Base-by-base conservation (phyloP, 2,888 invertebrate genomes). In the Ennomos quercinarius region DNA sequence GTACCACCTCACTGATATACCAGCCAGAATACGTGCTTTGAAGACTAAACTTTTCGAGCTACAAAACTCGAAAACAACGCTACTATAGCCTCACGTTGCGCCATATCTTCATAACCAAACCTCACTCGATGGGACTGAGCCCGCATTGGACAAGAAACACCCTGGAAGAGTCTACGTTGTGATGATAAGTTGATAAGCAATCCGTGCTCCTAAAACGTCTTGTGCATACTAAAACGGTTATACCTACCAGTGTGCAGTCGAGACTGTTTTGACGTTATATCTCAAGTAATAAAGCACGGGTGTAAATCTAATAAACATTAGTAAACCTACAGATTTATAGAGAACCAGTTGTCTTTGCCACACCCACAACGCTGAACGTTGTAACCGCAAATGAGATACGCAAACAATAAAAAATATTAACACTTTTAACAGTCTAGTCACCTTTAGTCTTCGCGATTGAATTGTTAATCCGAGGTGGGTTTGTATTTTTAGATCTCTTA, bases 21-120 rank as follows among this genome's bases (percentile, higher is more conserved):
- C 49, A 64, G 68, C 71, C 61, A 43, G 41, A 46, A 64, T 66
- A 84, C 83, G 83, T 84, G 84, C 76, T 71, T 66, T 54, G 82
- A 75, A 80, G 66, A 58, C 71, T 57, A 77, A 81, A 71, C 63
- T 61, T 56, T 49, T 52, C 64, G 53, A 63, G 53, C 55, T 64
- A 59, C 53, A 63, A 51, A 55, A 55, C 38, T 45, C 52, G 55
- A 27, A 9, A 57, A 58, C 57, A 42, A 48, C 46, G 60, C 53
- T 8, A 9, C 59, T 50, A 57, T 48, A 66, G 60, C 58, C 64
- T 63, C 57, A 58, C 68, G 72, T 70, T 64, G 67, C 52, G 53
- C 65, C 64, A 63, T 65, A 68, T 67, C 57, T 66, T 53, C 51
- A 34, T 63, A 52, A 47, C 51, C 51, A 51, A 62, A 37, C 50